Percentiles rank a stretch among this genome's conserved stretches.
Conservation (phyloP, 2,113 vertebrate species). For the Fregata magnificens region DNA sequence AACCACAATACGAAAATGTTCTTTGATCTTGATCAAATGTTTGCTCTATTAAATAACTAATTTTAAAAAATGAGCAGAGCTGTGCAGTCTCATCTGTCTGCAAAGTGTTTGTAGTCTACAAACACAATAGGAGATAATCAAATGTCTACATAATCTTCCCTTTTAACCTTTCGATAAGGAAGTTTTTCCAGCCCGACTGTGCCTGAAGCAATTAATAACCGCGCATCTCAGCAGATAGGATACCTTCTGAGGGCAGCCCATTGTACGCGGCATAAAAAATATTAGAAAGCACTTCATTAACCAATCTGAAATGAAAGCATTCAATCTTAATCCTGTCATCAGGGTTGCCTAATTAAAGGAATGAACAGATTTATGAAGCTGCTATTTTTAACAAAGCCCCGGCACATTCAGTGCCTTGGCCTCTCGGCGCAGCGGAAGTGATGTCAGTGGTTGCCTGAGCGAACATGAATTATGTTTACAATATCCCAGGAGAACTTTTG, state of each 20-base stretch:
- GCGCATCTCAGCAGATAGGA: not conserved
- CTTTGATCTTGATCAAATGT: slow-evolving; percentile 2
- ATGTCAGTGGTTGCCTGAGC: slow-evolving; percentile 51
- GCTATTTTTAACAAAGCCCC: slow-evolving; percentile 64
- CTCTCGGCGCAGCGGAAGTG: slow-evolving; percentile 62
- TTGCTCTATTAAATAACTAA: not conserved
- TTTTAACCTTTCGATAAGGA: not conserved
- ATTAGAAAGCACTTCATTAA: slow-evolving; percentile 36
- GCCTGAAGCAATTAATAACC: not conserved
- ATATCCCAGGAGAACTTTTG: slow-evolving; percentile 52
- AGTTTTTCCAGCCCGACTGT: not conserved
- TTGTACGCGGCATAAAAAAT: not conserved
- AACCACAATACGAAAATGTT: not conserved
- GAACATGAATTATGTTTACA: slow-evolving; percentile 57
- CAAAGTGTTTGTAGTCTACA: not conserved
- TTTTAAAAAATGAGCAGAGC: not conserved
- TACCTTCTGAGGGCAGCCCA: not conserved
- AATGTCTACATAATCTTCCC: not conserved
- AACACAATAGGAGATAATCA: not conserved
- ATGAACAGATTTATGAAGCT: slow-evolving; percentile 56
- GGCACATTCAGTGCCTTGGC: slow-evolving; percentile 34
- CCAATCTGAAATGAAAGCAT: slow-evolving; percentile 17
- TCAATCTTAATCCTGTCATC: slow-evolving; percentile 57
- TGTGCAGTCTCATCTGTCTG: not conserved
- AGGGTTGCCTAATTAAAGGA: slow-evolving; percentile 60